A percentile compares a stretch with the other conserved stretches of the same genome.
These are phyloP conservation scores for Lithobates sylvaticus DNA, from an alignment of 2,797 vertebrate species.

Conservation along the genomic window DNA sequence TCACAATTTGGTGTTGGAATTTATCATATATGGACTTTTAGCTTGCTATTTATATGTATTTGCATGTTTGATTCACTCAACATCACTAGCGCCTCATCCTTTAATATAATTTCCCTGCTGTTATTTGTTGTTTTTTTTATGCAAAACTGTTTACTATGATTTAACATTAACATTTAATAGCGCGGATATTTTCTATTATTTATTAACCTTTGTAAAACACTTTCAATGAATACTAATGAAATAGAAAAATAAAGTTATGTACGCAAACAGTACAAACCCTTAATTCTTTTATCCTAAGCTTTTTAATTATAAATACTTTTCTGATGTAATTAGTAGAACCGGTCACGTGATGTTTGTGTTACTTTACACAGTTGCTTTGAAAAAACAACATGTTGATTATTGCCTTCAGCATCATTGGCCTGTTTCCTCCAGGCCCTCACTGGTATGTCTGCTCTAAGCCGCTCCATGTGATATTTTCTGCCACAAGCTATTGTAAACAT, in stretches of 20 bases:
- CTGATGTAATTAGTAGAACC: neutral
- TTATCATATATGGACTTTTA: too few species aligned
- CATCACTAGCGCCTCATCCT: too few species aligned
- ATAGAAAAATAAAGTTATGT: neutral
- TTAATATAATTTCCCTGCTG: too few species aligned
- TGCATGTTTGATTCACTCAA: too few species aligned
- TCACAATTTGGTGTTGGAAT: too few species aligned
- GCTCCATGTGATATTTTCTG: conserved; percentile 19
- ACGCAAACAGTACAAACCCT: neutral
- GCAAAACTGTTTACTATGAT: too few species aligned
- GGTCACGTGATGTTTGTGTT: neutral
- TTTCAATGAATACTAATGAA: too few species aligned
- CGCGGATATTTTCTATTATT: too few species aligned
- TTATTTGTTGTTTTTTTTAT: too few species aligned
- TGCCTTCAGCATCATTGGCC: conserved; percentile 38
- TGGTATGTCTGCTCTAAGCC: conserved; percentile 5
- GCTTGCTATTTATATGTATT: too few species aligned
- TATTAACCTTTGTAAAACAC: too few species aligned
- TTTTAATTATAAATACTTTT: conserved; percentile 1
- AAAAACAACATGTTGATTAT: conserved; percentile 42
- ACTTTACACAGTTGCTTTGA: conserved; percentile 29
- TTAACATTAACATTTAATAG: too few species aligned
- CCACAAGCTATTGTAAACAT: conserved; percentile 48
- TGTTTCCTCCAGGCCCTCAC: neutral
- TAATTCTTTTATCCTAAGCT: neutral